These are phyloP conservation scores for Gouania willdenowi DNA, from an alignment of 2,797 vertebrate genomes.

Conservation along the genomic window DNA sequence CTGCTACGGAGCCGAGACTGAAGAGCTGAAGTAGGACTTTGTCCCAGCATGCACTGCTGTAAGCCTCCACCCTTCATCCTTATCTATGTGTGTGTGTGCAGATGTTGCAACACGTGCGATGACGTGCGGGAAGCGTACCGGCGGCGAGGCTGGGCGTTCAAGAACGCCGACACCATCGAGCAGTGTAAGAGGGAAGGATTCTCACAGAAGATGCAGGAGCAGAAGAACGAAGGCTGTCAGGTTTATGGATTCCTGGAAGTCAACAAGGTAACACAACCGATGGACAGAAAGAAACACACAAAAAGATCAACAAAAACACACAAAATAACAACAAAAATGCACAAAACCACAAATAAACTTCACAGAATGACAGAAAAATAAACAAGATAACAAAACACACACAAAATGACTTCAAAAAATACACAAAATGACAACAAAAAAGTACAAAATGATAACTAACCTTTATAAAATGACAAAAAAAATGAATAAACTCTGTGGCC, in stretches of 20 bases:
- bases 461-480: too few relatives aligned
- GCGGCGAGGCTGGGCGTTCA: slow-evolving; percentile 95
- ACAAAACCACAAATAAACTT: too few relatives aligned
- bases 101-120: slow-evolving; percentile 95
- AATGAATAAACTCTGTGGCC: too few relatives aligned
- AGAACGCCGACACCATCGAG: slow-evolving; percentile 94
- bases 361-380: too few relatives aligned
- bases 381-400: too few relatives aligned
- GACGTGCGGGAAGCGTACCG: slow-evolving; percentile 97
- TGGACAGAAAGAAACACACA: too few relatives aligned
- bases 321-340: too few relatives aligned
- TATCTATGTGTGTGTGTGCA: slow-evolving; percentile 29
- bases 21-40: slow-evolving; percentile 90
- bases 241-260: slow-evolving; percentile 96
- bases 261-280: slow-evolving; percentile 91
- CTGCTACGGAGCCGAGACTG: slow-evolving; percentile 93
- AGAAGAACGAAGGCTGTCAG: slow-evolving; percentile 97
- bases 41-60: too few relatives aligned
- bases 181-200: slow-evolving; percentile 97
- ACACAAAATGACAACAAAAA: too few relatives aligned
- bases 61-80: not conserved
- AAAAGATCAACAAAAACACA: too few relatives aligned
- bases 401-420: too few relatives aligned
- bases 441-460: too few relatives aligned
- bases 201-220: slow-evolving; percentile 97